Percentiles rank a stretch among this genome's conserved stretches.
phyloP scores from a whole-genome alignment of 2,113 vertebrate species.

The Saccopteryx leptura region DNA sequence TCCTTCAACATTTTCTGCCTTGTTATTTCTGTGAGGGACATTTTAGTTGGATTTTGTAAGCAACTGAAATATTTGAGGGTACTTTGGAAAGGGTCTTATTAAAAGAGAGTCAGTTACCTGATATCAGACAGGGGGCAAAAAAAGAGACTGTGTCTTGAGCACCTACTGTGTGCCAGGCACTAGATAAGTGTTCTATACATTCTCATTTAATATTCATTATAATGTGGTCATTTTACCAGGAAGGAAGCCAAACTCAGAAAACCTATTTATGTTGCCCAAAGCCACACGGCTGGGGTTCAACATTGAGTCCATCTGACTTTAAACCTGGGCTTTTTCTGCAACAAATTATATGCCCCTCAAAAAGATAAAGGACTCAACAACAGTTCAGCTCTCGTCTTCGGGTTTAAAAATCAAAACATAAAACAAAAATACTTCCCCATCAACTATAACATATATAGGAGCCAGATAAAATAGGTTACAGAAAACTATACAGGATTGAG shows the following conservation, averaged over 20 bases:
- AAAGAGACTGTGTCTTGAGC: neutral
- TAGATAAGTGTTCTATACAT: neutral
- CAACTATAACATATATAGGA: neutral
- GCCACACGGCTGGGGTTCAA: neutral
- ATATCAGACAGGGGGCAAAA: neutral
- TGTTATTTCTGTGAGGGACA: neutral
- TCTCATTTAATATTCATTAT: neutral
- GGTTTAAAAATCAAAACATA: constrained; percentile 12
- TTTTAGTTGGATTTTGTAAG: neutral
- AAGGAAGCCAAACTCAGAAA: neutral
- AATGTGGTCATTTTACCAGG: neutral
- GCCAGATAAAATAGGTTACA: neutral
- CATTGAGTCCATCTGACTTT: neutral
- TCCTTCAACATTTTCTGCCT: neutral
- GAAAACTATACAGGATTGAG: neutral
- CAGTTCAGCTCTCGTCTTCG: neutral
- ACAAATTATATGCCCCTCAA: neutral
- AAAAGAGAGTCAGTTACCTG: neutral
- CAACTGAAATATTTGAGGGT: neutral
- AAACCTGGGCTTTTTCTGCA: neutral
- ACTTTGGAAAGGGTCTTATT: neutral
- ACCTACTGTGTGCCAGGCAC: neutral
- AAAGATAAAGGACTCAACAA: neutral
- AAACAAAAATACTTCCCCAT: neutral
- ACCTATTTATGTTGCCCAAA: neutral